Evolutionary conservation across 2,113 vertebrate species (phyloP).

Genomic region (Nothoprocta perdicaria): DNA sequence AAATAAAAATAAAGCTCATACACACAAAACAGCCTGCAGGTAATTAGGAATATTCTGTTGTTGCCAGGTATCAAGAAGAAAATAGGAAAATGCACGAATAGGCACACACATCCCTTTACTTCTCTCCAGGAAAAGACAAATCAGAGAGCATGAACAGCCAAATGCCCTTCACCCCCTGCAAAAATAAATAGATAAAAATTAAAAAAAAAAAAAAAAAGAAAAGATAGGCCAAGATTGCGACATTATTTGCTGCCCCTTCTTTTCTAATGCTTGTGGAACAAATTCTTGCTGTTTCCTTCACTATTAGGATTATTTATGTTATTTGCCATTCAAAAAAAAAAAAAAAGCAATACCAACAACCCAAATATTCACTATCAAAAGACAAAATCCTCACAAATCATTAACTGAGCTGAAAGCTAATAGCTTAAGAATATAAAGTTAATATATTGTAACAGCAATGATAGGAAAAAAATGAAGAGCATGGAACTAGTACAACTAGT

Average conservation of each 20-base stretch:
- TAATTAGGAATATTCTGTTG: not conserved
- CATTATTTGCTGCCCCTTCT: not conserved
- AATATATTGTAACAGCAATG: conserved; percentile 68
- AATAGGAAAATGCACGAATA: not conserved
- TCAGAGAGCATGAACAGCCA: not conserved
- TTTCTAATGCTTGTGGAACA: conserved; percentile 6
- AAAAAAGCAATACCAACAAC: not conserved
- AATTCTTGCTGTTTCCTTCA: not conserved
- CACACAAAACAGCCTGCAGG: not conserved
- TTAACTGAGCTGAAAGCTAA: conserved; percentile 71
- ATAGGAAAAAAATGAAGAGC: conserved; percentile 75
- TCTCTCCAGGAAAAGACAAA: not conserved
- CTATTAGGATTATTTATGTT: conserved; percentile 54
- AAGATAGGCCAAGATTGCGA: not conserved
- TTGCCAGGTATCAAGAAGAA: not conserved
- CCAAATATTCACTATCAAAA: not conserved
- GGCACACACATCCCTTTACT: not conserved
- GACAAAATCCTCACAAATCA: conserved; percentile 66
- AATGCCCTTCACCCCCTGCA: not conserved
- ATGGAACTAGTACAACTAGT: conserved; percentile 75
- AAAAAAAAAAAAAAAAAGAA: too few relatives aligned
- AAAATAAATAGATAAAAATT: not conserved
- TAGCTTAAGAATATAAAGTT: conserved; percentile 74
- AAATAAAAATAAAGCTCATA: not conserved
- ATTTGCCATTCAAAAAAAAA: conserved; percentile 20